phyloP scores from a whole-genome alignment of 1,140 invertebrate genomes.

The Eciton burchellii region DNA sequence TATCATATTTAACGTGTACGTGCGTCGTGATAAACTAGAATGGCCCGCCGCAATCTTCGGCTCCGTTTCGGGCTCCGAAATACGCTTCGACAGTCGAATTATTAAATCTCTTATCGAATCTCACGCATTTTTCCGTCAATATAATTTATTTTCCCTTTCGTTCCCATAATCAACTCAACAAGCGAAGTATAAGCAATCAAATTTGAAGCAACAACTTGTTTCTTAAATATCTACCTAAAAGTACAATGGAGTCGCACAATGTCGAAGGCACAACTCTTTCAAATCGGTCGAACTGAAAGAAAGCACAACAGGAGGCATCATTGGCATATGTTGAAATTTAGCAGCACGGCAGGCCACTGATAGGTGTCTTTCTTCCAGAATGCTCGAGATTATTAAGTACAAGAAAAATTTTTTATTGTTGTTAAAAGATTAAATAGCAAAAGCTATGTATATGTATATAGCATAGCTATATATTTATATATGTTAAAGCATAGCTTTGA shows the following conservation, averaged over 20 bases:
- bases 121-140: conserved; percentile 21
- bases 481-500: conserved; percentile 52
- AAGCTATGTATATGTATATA: conserved; percentile 62
- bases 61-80: conserved; percentile 10
- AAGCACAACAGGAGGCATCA: conserved; percentile 72
- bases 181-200: conserved; percentile 67
- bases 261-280: conserved; percentile 73
- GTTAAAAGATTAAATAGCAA: conserved; percentile 69
- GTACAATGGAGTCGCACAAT: conserved; percentile 73
- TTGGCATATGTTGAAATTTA: conserved; percentile 66
- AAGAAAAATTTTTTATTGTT: conserved; percentile 64
- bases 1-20: conserved; percentile 23
- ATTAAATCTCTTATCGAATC: conserved; percentile 18
- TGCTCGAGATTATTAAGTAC: conserved; percentile 71
- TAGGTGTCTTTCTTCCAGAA: conserved; percentile 65
- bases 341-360: conserved; percentile 48
- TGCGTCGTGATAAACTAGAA: conserved; percentile 55
- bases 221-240: conserved; percentile 71
- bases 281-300: conserved; percentile 71
- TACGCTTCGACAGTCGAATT: conserved; percentile 9
- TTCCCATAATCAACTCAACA: conserved; percentile 60
- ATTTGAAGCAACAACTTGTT: conserved; percentile 69
- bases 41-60: neutral
- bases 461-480: conserved; percentile 51
- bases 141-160: conserved; percentile 7